These are phyloP conservation scores for Andricus quercusramuli DNA, from an alignment of 2,888 invertebrate species.

Conservation along the genomic window DNA sequence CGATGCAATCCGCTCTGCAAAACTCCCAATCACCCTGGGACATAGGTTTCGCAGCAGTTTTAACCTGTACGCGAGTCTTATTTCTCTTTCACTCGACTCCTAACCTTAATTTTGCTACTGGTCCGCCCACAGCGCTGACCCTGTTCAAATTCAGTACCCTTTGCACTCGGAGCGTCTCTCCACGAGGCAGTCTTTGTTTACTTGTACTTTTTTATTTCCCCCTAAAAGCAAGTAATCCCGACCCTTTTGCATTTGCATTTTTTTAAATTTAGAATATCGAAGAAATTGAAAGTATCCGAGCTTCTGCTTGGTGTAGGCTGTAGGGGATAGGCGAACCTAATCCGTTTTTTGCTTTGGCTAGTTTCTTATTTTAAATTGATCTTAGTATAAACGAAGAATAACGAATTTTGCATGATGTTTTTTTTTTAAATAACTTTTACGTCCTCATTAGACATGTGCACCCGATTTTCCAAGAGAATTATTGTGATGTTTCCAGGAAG, in stretches of 20 bases:
- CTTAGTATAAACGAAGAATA: not conserved
- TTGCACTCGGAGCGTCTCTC: conserved; percentile 29
- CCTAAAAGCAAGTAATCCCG: not conserved
- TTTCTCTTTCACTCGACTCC: not conserved
- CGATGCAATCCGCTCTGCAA: not conserved
- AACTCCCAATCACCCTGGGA: not conserved
- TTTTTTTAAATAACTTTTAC: not conserved
- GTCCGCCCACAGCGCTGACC: conserved; percentile 41
- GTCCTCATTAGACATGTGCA: not conserved
- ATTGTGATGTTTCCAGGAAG: conserved; percentile 8
- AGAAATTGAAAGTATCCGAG: not conserved
- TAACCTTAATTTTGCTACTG: conserved; percentile 38
- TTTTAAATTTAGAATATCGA: not conserved
- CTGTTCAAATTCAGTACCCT: conserved; percentile 28
- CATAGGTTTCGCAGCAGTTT: not conserved
- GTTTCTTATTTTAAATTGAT: not conserved
- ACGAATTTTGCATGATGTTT: not conserved
- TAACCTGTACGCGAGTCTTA: conserved; percentile 13
- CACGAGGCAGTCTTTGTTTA: conserved; percentile 42
- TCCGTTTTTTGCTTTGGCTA: not conserved
- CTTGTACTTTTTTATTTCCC: conserved; percentile 16
- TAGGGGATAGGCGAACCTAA: conserved; percentile 20
- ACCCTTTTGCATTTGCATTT: not conserved
- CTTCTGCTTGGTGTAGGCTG: not conserved
- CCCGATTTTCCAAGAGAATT: not conserved